Conservation (phyloP, 2,888 invertebrate genomes). For the Eupeodes latifasciatus region DNA sequence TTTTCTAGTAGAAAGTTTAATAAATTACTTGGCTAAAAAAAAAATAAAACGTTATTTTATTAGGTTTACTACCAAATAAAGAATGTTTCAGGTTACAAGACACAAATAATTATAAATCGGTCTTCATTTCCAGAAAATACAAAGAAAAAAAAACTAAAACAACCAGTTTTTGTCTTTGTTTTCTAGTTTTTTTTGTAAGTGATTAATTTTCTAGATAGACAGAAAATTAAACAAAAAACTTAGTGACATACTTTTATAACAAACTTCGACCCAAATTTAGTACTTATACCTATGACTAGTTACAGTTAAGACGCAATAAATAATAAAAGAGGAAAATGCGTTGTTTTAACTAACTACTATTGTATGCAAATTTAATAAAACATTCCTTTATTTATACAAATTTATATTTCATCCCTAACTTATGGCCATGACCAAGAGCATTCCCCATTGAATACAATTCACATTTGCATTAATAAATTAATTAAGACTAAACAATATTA, state of each 20-base stretch:
- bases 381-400: too few relatives aligned
- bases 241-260: constrained; percentile 13
- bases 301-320: neutral
- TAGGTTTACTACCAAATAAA: too few relatives aligned
- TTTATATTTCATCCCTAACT: constrained; percentile 31
- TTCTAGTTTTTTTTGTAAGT: neutral
- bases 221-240: constrained; percentile 17
- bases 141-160: neutral
- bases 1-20: too few relatives aligned
- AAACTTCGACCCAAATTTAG: constrained; percentile 5
- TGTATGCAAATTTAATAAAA: constrained; percentile 31
- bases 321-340: constrained; percentile 34
- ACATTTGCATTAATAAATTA: constrained; percentile 69
- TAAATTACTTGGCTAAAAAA: too few relatives aligned
- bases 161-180: neutral
- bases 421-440: constrained; percentile 42
- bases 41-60: too few relatives aligned
- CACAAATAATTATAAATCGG: neutral
- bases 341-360: neutral
- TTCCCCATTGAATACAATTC: constrained; percentile 41
- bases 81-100: neutral
- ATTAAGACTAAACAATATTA: constrained; percentile 32
- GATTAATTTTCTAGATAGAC: neutral
- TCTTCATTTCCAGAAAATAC: neutral
- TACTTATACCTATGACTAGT: too few relatives aligned